Evolutionary conservation across 2,113 vertebrate genomes (phyloP).

Genomic region (Macrotis lagotis): DNA sequence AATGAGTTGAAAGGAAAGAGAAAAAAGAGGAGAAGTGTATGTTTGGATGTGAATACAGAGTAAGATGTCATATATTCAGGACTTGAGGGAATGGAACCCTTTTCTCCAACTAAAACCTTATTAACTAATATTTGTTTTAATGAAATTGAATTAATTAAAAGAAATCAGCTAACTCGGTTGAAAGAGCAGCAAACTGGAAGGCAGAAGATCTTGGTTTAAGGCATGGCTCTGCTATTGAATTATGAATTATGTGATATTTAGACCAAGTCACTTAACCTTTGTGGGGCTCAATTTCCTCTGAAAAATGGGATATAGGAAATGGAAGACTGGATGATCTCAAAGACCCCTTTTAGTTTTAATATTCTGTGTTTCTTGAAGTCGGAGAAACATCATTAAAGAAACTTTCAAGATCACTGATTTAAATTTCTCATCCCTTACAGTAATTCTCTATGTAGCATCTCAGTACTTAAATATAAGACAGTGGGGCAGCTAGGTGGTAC

Average conservation of each 20-base stretch:
- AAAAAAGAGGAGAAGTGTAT: neutral
- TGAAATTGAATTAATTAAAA: neutral
- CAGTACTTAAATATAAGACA: neutral
- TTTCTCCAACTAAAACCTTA: neutral
- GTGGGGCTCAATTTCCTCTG: neutral
- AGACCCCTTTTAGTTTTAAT: neutral
- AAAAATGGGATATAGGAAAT: neutral
- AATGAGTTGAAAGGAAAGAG: neutral
- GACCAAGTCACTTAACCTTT: neutral
- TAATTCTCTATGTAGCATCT: neutral
- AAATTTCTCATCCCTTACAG: neutral
- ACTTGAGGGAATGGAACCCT: neutral
- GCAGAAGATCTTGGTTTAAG: neutral
- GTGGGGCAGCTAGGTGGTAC: too few species aligned
- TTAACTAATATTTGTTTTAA: neutral
- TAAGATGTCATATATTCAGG: neutral
- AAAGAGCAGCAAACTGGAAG: too few species aligned
- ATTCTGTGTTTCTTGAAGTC: neutral
- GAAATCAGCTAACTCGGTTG: neutral
- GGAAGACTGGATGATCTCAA: neutral
- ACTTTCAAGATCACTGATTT: neutral
- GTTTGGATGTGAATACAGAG: neutral
- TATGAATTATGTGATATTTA: neutral
- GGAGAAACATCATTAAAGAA: neutral
- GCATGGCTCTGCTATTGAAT: neutral